A percentile compares a stretch with the other conserved stretches of the same genome.
phyloP scores from a whole-genome alignment of 2,797 vertebrate species.

The Hybognathus amarus region DNA sequence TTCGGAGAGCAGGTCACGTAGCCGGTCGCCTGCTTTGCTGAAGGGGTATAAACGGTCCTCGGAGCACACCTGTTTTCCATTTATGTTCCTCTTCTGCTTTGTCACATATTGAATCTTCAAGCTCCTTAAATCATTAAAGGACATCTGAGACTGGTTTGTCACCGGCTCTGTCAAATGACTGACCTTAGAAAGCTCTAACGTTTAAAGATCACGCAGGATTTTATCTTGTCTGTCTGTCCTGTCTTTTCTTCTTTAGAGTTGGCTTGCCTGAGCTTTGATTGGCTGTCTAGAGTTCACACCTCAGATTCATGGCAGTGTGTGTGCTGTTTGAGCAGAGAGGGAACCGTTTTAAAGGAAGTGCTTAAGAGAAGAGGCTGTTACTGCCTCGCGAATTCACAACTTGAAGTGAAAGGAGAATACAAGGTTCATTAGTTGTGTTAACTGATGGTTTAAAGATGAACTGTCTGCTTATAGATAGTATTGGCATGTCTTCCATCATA shows the following conservation, averaged over 20 bases:
- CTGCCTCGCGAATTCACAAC: constrained; percentile 14
- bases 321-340: background rate
- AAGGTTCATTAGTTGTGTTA: constrained; percentile 38
- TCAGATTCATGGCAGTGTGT: constrained; percentile 19
- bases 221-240: constrained; percentile 41
- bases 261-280: constrained; percentile 24
- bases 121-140: constrained; percentile 69
- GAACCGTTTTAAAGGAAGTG: background rate
- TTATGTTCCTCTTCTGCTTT: constrained; percentile 62
- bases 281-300: constrained; percentile 15
- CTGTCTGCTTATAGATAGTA: background rate
- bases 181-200: constrained; percentile 60
- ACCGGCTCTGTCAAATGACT: constrained; percentile 67
- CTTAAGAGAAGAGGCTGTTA: constrained; percentile 15
- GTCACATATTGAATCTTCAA: constrained; percentile 72
- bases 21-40: background rate
- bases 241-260: constrained; percentile 34
- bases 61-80: constrained; percentile 63
- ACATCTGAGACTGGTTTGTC: constrained; percentile 71
- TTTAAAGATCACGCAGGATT: constrained; percentile 65
- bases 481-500: background rate
- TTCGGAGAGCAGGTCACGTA: constrained; percentile 7
- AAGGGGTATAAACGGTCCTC: background rate
- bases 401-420: background rate
- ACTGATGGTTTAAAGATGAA: background rate